These are phyloP conservation scores for Dromiciops gliroides DNA, from an alignment of 2,113 vertebrate species.

Conservation along the genomic window DNA sequence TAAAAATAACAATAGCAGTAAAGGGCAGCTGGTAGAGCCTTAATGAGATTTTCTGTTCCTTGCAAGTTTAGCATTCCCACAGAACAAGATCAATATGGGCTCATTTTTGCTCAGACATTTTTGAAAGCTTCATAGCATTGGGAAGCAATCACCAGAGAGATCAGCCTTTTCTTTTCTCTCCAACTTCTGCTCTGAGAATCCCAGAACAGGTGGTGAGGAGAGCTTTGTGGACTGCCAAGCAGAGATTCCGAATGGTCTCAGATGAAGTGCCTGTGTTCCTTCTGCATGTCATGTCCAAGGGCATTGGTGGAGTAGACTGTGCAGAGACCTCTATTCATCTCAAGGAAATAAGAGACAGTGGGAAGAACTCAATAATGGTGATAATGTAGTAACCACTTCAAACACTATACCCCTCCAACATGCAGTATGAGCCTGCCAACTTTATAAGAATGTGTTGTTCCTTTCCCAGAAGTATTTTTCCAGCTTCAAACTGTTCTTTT, in stretches of 20 bases:
- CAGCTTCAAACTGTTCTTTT: not conserved
- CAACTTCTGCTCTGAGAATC: not conserved
- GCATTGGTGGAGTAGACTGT: not conserved
- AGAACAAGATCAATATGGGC: slow-evolving; percentile 76
- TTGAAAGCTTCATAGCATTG: slow-evolving; percentile 48
- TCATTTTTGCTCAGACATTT: slow-evolving; percentile 63
- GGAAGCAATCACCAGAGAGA: slow-evolving; percentile 41
- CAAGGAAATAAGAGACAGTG: not conserved
- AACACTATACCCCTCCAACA: not conserved
- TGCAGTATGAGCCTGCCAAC: not conserved
- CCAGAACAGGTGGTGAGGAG: not conserved
- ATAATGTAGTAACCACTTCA: not conserved
- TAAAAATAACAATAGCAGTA: slow-evolving; percentile 76
- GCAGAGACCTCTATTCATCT: not conserved
- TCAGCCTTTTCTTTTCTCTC: slow-evolving; percentile 15
- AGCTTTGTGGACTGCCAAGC: not conserved
- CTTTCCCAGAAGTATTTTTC: slow-evolving; percentile 28
- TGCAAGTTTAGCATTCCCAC: slow-evolving; percentile 73
- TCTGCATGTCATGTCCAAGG: not conserved
- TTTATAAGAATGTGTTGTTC: not conserved
- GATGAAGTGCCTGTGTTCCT: not conserved
- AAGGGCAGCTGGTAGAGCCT: slow-evolving; percentile 71
- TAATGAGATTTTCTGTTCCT: slow-evolving; percentile 80
- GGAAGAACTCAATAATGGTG: not conserved
- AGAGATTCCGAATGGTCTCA: not conserved